Evolutionary conservation across 53 echinoderm and acorn worm genomes (phyloP).

Genomic region (Temnopleurus reevesii): DNA sequence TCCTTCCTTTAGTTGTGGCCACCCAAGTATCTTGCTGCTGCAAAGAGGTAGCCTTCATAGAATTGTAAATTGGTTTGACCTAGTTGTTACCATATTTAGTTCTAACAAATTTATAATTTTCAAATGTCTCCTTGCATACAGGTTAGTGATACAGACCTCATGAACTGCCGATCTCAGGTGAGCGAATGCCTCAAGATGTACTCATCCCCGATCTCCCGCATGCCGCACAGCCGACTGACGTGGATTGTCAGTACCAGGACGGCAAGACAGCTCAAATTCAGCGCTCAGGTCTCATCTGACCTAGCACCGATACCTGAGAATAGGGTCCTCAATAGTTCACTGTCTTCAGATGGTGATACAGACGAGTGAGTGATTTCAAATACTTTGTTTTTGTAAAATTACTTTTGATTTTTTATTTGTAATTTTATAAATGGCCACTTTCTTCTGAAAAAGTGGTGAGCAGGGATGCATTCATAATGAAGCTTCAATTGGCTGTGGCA

Average conservation of each 20-base stretch:
- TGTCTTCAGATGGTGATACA: background rate
- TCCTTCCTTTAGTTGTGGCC: too few relatives aligned
- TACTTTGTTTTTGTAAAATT: too few relatives aligned
- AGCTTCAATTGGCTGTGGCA: too few relatives aligned
- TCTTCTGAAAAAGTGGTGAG: too few relatives aligned
- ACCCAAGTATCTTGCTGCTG: too few relatives aligned
- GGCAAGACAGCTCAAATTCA: slow-evolving; percentile 82
- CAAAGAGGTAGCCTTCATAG: too few relatives aligned
- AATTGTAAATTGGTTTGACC: too few relatives aligned
- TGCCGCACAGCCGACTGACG: slow-evolving; percentile 75
- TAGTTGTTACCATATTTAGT: too few relatives aligned
- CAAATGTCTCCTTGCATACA: background rate
- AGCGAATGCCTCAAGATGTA: slow-evolving; percentile 78
- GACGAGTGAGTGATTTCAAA: slow-evolving; percentile 38
- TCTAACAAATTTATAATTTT: too few relatives aligned
- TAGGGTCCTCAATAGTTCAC: slow-evolving; percentile 45
- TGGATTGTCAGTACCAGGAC: slow-evolving; percentile 88
- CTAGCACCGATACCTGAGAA: slow-evolving; percentile 89
- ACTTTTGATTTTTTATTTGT: too few relatives aligned
- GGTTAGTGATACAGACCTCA: slow-evolving; percentile 83
- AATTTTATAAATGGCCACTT: too few relatives aligned
- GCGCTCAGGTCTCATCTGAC: slow-evolving; percentile 71
- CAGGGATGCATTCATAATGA: too few relatives aligned
- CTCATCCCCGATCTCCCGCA: slow-evolving; percentile 78
- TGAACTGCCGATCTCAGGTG: slow-evolving; percentile 75